Conservation (phyloP, 2,113 vertebrate genomes). For the Apodemus speciosus region DNA sequence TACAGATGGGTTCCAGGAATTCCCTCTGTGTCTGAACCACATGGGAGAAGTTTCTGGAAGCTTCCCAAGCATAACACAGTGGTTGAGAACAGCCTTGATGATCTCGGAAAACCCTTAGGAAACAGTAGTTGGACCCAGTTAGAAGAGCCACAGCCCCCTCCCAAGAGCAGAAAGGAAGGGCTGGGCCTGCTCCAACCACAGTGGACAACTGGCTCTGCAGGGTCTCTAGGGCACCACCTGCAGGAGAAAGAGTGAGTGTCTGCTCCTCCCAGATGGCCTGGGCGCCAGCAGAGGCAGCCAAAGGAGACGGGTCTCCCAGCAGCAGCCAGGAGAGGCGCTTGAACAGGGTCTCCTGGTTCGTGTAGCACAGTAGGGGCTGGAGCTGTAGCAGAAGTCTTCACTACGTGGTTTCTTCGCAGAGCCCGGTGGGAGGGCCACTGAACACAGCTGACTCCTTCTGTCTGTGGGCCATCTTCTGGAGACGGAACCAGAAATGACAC, state of each 20-base stretch:
- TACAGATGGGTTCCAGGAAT: no score
- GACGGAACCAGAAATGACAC: background rate
- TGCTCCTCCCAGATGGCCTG: background rate
- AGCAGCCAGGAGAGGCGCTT: background rate
- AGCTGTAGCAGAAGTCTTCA: rapidly evolving
- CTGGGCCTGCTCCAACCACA: no score
- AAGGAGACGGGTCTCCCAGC: background rate
- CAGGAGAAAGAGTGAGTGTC: background rate
- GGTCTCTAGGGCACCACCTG: background rate
- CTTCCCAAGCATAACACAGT: rapidly evolving
- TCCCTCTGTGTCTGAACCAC: background rate
- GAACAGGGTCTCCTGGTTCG: background rate
- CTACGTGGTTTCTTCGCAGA: rapidly evolving
- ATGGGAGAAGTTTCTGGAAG: background rate
- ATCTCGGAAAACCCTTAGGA: background rate
- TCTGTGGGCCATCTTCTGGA: background rate
- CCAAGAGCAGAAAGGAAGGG: background rate
- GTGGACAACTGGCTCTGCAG: rapidly evolving
- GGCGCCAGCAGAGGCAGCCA: background rate
- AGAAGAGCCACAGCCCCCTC: background rate
- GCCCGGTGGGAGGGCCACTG: rapidly evolving
- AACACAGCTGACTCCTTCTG: background rate
- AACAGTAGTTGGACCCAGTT: background rate
- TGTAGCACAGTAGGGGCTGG: background rate
- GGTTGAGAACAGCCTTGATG: background rate